phyloP scores from a whole-genome alignment of 2,113 vertebrate genomes.

The Oryzias melastigma region DNA sequence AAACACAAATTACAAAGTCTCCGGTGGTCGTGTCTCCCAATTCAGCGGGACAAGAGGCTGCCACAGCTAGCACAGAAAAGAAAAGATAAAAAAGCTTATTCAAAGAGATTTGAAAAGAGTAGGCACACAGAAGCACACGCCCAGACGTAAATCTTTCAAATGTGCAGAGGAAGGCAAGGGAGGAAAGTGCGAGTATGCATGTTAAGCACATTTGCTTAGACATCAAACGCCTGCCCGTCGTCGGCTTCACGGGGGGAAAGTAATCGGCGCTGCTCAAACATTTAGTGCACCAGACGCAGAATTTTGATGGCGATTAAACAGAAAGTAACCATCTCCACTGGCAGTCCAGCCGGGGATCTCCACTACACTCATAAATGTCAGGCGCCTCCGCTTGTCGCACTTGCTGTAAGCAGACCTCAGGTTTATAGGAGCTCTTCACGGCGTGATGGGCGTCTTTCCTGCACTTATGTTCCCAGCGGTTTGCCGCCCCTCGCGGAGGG shows the following conservation, averaged over 20 bases:
- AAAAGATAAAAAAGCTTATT: slow-evolving; percentile 55
- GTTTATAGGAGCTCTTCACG: slow-evolving; percentile 39
- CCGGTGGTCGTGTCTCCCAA: slow-evolving; percentile 65
- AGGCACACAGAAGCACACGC: slow-evolving; percentile 15
- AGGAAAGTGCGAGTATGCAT: slow-evolving; percentile 39
- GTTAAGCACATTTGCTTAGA: slow-evolving; percentile 60
- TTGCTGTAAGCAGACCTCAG: slow-evolving; percentile 19
- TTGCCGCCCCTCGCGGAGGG: slow-evolving; percentile 17
- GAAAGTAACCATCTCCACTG: slow-evolving; percentile 30
- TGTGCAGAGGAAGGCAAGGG: slow-evolving; percentile 19
- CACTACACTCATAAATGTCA: slow-evolving; percentile 60
- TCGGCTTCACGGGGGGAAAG: slow-evolving; percentile 44
- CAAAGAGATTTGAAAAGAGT: slow-evolving; percentile 54
- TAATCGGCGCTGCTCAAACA: slow-evolving; percentile 65
- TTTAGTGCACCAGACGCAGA: slow-evolving; percentile 40
- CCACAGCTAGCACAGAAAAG: slow-evolving; percentile 12
- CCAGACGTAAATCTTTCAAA: slow-evolving; percentile 63
- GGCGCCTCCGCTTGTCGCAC: slow-evolving; percentile 50
- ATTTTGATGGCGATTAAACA: slow-evolving; percentile 61
- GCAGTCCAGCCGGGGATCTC: slow-evolving; percentile 47
- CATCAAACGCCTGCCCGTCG: slow-evolving; percentile 51
- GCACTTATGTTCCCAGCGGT: slow-evolving; percentile 41
- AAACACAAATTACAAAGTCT: slow-evolving; percentile 69
- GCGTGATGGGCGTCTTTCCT: slow-evolving; percentile 25
- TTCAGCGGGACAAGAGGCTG: slow-evolving; percentile 53